These are phyloP conservation scores for Grammomys surdaster DNA, from an alignment of 2,113 vertebrate genomes.

Conservation along the genomic window DNA sequence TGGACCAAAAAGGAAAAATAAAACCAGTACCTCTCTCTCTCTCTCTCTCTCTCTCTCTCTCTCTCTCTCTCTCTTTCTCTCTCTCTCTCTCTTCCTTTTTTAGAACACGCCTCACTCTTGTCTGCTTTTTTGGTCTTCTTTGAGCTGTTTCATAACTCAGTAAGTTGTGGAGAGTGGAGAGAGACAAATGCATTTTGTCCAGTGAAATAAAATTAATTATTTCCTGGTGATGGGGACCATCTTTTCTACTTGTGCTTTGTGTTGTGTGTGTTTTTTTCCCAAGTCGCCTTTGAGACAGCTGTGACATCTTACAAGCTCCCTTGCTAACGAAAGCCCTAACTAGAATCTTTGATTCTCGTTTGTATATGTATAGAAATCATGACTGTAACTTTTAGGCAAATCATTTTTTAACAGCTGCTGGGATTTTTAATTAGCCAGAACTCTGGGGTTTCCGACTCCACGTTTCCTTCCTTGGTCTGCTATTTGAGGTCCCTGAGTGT, in stretches of 20 bases:
- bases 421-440: too few relatives aligned
- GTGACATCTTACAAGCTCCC: not conserved
- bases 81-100: too few relatives aligned
- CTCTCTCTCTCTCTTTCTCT: too few relatives aligned
- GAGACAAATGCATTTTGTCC: not conserved
- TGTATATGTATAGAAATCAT: not conserved
- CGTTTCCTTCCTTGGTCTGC: not conserved
- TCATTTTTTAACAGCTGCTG: not conserved
- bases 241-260: not conserved
- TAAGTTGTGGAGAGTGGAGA: not conserved
- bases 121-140: not conserved
- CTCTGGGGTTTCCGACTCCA: not conserved
- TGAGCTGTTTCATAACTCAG: not conserved
- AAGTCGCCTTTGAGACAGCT: not conserved
- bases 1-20: not conserved
- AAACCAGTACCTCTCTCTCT: too few relatives aligned
- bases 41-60: too few relatives aligned
- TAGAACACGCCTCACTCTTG: not conserved
- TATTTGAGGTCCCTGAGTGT: not conserved
- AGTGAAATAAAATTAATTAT: not conserved
- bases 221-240: not conserved
- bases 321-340: not conserved
- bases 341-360: not conserved
- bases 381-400: not conserved
- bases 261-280: rapidly evolving